Evolutionary conservation across 2,113 vertebrate species (phyloP).

Genomic region (Plestiodon gilberti): DNA sequence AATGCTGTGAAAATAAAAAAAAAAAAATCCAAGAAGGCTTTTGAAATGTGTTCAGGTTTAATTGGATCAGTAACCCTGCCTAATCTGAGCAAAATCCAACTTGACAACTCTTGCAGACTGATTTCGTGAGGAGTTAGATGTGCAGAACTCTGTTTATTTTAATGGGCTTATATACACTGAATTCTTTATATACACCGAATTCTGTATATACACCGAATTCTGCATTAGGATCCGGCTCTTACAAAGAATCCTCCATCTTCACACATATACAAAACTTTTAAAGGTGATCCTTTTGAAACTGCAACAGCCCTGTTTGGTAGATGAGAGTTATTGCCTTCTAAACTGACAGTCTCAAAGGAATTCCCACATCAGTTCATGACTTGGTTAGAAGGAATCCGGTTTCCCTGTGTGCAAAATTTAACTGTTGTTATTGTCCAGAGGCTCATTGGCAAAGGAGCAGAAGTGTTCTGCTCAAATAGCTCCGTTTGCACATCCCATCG

Average conservation of each 20-base stretch:
- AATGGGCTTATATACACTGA: neutral
- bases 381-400: neutral
- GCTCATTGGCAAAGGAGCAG: neutral
- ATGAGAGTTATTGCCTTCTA: neutral
- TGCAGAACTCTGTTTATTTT: neutral
- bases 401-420: neutral
- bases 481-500: neutral
- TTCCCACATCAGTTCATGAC: neutral
- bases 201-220: neutral
- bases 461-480: neutral
- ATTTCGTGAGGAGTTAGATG: neutral
- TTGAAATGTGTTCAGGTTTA: slow-evolving; percentile 23
- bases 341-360: neutral
- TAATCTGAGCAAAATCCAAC: slow-evolving; percentile 7
- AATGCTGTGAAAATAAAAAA: slow-evolving; percentile 59
- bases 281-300: neutral
- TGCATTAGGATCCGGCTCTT: neutral
- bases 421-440: neutral
- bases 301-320: neutral
- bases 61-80: neutral
- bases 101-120: neutral
- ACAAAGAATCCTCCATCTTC: neutral
- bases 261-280: neutral
- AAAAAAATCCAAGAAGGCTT: slow-evolving; percentile 5
- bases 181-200: neutral